These are phyloP conservation scores for Cacoxenus indagator DNA, from an alignment of 2,888 invertebrate genomes.

Conservation along the genomic window DNA sequence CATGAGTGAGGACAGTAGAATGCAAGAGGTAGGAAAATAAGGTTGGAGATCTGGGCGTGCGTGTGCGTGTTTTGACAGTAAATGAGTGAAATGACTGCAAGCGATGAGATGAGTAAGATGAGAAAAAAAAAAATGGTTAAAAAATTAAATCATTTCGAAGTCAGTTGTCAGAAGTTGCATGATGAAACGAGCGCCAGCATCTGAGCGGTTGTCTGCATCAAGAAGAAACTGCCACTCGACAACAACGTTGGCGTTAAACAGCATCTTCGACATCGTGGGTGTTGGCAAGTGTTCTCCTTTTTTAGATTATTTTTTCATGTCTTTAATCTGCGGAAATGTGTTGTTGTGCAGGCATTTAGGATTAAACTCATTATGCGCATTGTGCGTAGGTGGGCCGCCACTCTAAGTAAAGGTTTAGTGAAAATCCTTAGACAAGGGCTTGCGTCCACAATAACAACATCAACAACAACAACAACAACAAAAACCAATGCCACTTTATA, in stretches of 20 bases:
- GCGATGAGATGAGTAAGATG: neutral
- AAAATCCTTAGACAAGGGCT: no score
- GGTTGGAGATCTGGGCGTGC: conserved; percentile 16
- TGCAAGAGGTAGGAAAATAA: no score
- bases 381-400: conserved; percentile 13
- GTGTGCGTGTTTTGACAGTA: conserved; percentile 28
- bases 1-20: no score
- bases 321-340: conserved; percentile 44
- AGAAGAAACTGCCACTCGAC: neutral
- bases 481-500: no score
- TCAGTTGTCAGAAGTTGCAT: conserved; percentile 27
- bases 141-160: conserved; percentile 49
- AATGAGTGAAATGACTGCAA: conserved; percentile 19
- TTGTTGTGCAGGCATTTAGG: conserved; percentile 27
- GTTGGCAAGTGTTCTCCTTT: conserved; percentile 40
- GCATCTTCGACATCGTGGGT: conserved; percentile 39
- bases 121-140: conserved; percentile 4
- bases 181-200: conserved; percentile 28
- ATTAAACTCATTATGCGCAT: conserved; percentile 27
- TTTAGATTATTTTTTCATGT: neutral
- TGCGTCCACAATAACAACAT: no score
- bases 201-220: no score
- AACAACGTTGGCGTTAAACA: conserved; percentile 7
- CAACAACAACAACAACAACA: no score
- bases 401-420: no score